A percentile compares a stretch with the other conserved stretches of the same genome.
Evolutionary conservation across 2,888 invertebrate genomes (phyloP).

Genomic region (Sarcophaga rosellei): DNA sequence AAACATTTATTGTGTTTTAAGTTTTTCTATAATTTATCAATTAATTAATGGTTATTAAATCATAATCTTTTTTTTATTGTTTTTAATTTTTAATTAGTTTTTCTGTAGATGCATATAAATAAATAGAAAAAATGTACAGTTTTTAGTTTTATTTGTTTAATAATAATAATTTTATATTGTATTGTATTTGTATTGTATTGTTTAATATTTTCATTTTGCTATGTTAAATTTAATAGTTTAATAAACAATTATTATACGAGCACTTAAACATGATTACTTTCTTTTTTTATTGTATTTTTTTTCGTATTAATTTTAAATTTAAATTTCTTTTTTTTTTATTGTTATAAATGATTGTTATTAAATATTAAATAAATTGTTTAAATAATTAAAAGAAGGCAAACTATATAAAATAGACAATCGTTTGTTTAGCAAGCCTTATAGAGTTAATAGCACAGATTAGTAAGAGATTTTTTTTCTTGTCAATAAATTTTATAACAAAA

Average conservation of each 20-base stretch:
- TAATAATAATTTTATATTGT: background rate
- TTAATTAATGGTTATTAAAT: conserved; percentile 23
- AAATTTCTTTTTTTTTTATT: no score
- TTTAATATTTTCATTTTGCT: conserved; percentile 10
- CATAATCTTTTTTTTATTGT: conserved; percentile 10
- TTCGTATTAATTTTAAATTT: background rate
- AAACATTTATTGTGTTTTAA: conserved; percentile 42
- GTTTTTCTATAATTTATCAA: background rate
- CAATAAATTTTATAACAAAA: background rate
- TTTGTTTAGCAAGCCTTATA: conserved; percentile 39
- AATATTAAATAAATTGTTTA: conserved; percentile 20
- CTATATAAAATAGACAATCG: no score
- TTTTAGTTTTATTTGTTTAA: background rate
- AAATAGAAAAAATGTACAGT: conserved; percentile 8
- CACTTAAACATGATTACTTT: conserved; percentile 16
- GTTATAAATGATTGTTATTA: no score
- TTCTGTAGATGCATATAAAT: conserved; percentile 1
- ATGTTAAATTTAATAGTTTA: conserved; percentile 26
- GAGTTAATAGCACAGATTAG: conserved; percentile 63
- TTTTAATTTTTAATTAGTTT: background rate
- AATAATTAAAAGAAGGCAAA: conserved; percentile 31
- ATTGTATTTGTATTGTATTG: conserved; percentile 1
- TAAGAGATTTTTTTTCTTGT: conserved; percentile 11
- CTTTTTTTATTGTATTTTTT: conserved; percentile 6
- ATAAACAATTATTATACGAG: conserved; percentile 39